Base-by-base conservation (phyloP, 2,797 vertebrate genomes). In the Tachyglossus aculeatus region DNA sequence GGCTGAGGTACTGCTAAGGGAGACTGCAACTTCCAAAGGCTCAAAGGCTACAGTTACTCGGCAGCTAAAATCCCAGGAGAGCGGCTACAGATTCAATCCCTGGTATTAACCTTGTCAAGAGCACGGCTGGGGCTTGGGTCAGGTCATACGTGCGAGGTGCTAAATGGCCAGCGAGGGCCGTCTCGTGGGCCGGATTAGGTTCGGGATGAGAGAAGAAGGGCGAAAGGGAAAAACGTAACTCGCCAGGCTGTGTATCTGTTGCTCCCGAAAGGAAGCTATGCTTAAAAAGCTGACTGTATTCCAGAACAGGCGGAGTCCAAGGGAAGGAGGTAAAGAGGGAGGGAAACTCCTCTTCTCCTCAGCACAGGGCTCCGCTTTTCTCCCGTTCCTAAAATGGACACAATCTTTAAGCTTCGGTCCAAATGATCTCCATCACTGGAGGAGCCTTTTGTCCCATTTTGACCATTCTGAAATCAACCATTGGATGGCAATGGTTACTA, bases 401-500 rank as follows among this genome's bases (percentile, higher is more conserved):
- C 55, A n/a, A n/a, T n/a, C n/a, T 64, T 64, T 55, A 40, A 45
- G 11, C 31, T 64, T 71, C 29, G 53, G 53, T 25, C 36, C 64
- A 48, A 70, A 69, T 41, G n/a, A n/a, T 67, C 67, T 25, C 67
- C 63, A 36, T 67, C 33, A 51, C 24, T 15, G 14, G 22, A 29
- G 2, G 10, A 31, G 5, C 22, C 59, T 65, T 73, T 48, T 52
- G 52, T 54, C 21, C 15, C 25, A 73, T 55, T 70, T 37, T 69
- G 52, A 63, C 27, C 58, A 56, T 83, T 81, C 64, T 69, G 19
- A 62, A 72, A 70, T 31, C 53, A 77, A 62, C 67, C 64, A 66
- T 71, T 63, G 55, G 62, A 80, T 68, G 45, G 69, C 38, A 78
- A 69, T 40, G 69, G 64, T 72, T 39, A 59, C 60, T 41, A 45